Percentiles rank a stretch among this genome's conserved stretches.
Conservation (phyloP, 2,797 vertebrate species). For the Gymnodraco acuticeps region DNA sequence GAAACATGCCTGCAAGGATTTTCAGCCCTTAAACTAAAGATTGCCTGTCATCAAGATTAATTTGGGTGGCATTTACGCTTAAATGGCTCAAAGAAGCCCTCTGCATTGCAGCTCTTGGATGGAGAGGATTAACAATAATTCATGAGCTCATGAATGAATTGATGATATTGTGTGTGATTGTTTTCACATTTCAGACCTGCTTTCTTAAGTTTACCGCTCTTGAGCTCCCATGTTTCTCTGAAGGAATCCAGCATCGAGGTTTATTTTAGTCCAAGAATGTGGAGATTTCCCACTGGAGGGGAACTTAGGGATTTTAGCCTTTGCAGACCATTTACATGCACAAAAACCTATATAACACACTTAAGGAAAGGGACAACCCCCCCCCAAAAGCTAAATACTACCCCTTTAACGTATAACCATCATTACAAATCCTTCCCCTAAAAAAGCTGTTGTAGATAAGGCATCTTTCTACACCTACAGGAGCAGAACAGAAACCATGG, state of each 20-base stretch:
- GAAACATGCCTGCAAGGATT: slow-evolving; percentile 27
- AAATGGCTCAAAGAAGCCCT: slow-evolving; percentile 34
- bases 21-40: slow-evolving; percentile 46
- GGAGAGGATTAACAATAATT: slow-evolving; percentile 37
- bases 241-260: background rate
- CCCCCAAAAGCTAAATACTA: no score
- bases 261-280: background rate
- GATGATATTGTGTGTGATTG: background rate
- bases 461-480: background rate
- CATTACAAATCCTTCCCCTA: no score
- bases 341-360: no score
- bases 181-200: background rate
- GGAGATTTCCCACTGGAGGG: no score
- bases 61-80: slow-evolving; percentile 52
- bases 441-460: no score
- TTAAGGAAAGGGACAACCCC: no score
- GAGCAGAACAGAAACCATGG: background rate
- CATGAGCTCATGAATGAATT: slow-evolving; percentile 20
- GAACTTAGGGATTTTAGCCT: no score
- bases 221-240: background rate
- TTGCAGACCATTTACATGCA: no score
- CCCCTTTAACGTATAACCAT: no score
- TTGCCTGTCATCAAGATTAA: slow-evolving; percentile 62
- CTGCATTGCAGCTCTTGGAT: slow-evolving; percentile 11
- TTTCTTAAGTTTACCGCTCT: background rate